These are phyloP conservation scores for Hemaris fuciformis DNA, from an alignment of 2,888 invertebrate species.

Conservation along the genomic window DNA sequence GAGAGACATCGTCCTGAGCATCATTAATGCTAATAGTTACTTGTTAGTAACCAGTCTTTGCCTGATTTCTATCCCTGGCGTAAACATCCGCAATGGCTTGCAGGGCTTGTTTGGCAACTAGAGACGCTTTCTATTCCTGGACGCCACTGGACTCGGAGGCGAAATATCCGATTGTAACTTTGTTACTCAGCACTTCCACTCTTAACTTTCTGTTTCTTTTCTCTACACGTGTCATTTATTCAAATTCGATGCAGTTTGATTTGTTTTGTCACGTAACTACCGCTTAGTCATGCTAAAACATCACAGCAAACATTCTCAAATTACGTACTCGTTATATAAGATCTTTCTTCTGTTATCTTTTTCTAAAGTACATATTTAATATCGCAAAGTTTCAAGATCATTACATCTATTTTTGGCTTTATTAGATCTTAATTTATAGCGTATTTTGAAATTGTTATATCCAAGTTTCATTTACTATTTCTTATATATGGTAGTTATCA, in stretches of 20 bases:
- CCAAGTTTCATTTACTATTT: too few relatives aligned
- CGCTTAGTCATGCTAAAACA: not conserved
- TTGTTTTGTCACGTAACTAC: constrained; percentile 10
- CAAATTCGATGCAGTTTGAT: constrained; percentile 11
- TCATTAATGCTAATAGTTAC: constrained; percentile 35
- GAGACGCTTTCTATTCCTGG: constrained; percentile 60
- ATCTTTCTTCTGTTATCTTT: not conserved
- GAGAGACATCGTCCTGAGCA: constrained; percentile 3
- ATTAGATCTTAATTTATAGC: not conserved
- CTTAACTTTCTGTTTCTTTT: constrained; percentile 53
- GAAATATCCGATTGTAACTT: constrained; percentile 69
- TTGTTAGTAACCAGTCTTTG: constrained; percentile 47
- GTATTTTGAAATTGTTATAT: not conserved
- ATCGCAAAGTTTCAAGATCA: not conserved
- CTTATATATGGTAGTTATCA: not conserved
- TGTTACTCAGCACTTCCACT: constrained; percentile 50
- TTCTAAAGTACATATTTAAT: too few relatives aligned
- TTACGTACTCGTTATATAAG: not conserved
- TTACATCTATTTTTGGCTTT: not conserved
- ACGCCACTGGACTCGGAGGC: constrained; percentile 42
- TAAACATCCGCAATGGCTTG: constrained; percentile 58
- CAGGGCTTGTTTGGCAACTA: constrained; percentile 52
- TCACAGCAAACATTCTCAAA: not conserved
- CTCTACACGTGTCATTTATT: constrained; percentile 14
- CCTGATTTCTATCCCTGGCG: constrained; percentile 59